phyloP scores from a whole-genome alignment of 2,113 vertebrate species.

The Copsychus sechellarum region DNA sequence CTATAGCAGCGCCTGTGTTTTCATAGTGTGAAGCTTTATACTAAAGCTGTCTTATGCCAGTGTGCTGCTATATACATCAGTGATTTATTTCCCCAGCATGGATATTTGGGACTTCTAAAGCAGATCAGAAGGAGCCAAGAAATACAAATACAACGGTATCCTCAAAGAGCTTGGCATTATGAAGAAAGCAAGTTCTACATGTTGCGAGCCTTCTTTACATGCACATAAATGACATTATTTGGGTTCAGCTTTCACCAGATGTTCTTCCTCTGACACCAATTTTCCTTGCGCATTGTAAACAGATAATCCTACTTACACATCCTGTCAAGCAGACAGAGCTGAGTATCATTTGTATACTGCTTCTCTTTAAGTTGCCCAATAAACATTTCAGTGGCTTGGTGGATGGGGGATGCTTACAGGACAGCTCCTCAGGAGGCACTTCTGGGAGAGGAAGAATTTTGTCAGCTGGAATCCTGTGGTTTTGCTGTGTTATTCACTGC shows the following conservation, averaged over 20 bases:
- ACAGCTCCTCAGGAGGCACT: not conserved
- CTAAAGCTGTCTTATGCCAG: not conserved
- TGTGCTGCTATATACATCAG: not conserved
- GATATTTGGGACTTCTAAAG: not conserved
- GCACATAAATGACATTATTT: not conserved
- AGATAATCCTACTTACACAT: slow-evolving; percentile 15
- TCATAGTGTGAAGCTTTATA: not conserved
- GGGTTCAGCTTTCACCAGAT: not conserved
- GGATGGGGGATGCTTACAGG: not conserved
- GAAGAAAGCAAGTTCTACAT: not conserved
- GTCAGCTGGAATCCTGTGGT: not conserved
- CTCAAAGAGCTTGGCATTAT: not conserved
- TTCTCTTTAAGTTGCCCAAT: slow-evolving; percentile 9
- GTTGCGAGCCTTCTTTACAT: not conserved
- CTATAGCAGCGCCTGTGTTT: not conserved
- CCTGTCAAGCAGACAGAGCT: not conserved
- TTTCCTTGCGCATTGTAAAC: not conserved
- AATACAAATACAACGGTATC: not conserved
- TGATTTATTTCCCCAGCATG: not conserved
- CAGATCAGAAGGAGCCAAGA: not conserved
- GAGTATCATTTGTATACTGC: not conserved
- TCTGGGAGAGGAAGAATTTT: not conserved
- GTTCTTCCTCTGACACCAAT: not conserved
- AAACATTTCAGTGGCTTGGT: slow-evolving; percentile 7
- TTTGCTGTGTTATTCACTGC: not conserved